phyloP scores from a whole-genome alignment of 2,888 invertebrate species.

The Temnothorax unifasciatus region DNA sequence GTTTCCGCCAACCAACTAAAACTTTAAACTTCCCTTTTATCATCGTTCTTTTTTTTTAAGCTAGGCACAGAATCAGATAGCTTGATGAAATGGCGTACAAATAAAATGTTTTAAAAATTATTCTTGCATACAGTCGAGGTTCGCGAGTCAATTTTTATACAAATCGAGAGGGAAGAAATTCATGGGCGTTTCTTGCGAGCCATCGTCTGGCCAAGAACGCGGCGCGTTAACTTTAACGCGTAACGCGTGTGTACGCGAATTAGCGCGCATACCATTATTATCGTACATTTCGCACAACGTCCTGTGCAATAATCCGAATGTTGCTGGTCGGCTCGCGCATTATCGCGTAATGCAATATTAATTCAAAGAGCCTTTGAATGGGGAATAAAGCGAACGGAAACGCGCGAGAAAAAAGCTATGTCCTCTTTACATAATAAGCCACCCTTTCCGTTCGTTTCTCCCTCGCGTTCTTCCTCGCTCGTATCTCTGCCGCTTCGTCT shows the following conservation, averaged over 20 bases:
- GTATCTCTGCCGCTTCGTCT: slow-evolving; percentile 33
- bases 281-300: slow-evolving; percentile 30
- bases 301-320: slow-evolving; percentile 41
- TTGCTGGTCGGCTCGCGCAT: slow-evolving; percentile 26
- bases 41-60: background rate
- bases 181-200: background rate
- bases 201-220: background rate
- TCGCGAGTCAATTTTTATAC: background rate
- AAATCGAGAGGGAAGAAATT: background rate
- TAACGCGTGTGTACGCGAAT: slow-evolving; percentile 29
- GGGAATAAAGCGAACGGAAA: slow-evolving; percentile 72
- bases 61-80: background rate
- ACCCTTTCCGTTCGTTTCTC: slow-evolving; percentile 44
- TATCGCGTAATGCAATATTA: slow-evolving; percentile 78
- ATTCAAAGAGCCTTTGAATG: slow-evolving; percentile 78
- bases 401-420: slow-evolving; percentile 69
- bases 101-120: slow-evolving; percentile 4
- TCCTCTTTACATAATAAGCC: slow-evolving; percentile 80
- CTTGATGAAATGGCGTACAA: background rate
- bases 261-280: slow-evolving; percentile 27
- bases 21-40: background rate
- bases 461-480: slow-evolving; percentile 38
- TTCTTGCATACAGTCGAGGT: background rate
- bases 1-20: slow-evolving; percentile 2
- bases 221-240: slow-evolving; percentile 16